Conservation (phyloP, 1,140 invertebrate genomes). For the Drosophila dunni region DNA sequence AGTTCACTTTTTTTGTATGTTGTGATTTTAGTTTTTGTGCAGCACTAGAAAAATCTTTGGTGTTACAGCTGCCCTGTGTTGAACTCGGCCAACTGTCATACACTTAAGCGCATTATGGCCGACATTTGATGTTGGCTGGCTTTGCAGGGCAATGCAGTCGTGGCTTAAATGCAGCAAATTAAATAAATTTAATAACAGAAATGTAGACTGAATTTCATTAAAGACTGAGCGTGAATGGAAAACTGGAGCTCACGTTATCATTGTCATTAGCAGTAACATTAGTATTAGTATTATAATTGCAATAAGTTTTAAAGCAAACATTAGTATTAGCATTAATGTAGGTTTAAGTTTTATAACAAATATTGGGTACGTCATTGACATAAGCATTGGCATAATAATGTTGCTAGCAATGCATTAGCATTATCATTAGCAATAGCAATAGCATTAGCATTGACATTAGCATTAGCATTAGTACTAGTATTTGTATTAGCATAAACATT, state of each 20-base stretch:
- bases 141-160: conserved; percentile 12
- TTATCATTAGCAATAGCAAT: not conserved
- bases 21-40: conserved; percentile 1
- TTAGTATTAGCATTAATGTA: no score
- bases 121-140: conserved; percentile 22
- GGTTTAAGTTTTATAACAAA: no score
- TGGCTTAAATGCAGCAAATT: conserved; percentile 21
- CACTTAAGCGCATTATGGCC: conserved; percentile 50
- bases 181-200: conserved; percentile 27
- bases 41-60: conserved; percentile 23
- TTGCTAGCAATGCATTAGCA: not conserved
- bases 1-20: not conserved
- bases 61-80: conserved; percentile 13
- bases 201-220: not conserved
- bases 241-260: no score
- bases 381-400: not conserved
- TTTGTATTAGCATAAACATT: not conserved
- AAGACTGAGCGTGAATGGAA: not conserved
- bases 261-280: no score
- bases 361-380: not conserved
- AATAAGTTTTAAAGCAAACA: not conserved
- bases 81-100: conserved; percentile 26
- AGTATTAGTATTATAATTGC: not conserved
- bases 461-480: not conserved
- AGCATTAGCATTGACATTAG: not conserved